phyloP scores from a whole-genome alignment of 2,797 vertebrate genomes.

The Pterois miles region DNA sequence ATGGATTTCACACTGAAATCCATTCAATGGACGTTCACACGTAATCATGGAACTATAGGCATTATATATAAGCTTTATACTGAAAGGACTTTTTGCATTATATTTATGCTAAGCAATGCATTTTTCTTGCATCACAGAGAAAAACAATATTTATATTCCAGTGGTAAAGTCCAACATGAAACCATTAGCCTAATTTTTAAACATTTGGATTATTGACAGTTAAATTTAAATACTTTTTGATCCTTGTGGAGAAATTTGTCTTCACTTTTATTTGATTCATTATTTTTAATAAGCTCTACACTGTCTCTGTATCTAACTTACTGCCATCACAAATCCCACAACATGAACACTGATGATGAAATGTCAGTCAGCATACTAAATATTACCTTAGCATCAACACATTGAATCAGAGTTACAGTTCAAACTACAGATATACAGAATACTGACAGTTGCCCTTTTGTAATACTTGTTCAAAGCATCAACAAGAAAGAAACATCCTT shows the following conservation, averaged over 20 bases:
- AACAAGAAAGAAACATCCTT: slow-evolving; percentile 4
- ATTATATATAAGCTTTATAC: slow-evolving; percentile 28
- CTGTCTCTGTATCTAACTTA: slow-evolving; percentile 18
- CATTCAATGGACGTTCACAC: slow-evolving; percentile 35
- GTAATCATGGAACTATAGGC: slow-evolving; percentile 30
- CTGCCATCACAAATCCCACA: slow-evolving; percentile 5
- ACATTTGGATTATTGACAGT: neutral
- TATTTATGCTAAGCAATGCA: slow-evolving; percentile 22
- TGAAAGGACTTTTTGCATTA: slow-evolving; percentile 1
- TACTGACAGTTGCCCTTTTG: neutral
- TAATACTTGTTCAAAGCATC: neutral
- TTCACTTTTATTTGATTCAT: slow-evolving; percentile 21
- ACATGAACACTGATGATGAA: neutral
- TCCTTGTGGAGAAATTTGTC: neutral
- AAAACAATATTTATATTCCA: neutral
- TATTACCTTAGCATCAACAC: neutral
- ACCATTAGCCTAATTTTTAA: neutral
- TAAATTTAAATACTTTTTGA: neutral
- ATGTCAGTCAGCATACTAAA: slow-evolving; percentile 11
- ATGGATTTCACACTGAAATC: slow-evolving; percentile 54
- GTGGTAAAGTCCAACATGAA: neutral
- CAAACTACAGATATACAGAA: neutral
- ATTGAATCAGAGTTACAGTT: slow-evolving; percentile 13
- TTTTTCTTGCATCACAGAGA: slow-evolving; percentile 3
- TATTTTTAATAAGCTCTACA: slow-evolving; percentile 2